Percentiles rank a stretch among this genome's conserved stretches.
Conservation (phyloP, 2,888 invertebrate genomes). For the Euzetes globulus region DNA sequence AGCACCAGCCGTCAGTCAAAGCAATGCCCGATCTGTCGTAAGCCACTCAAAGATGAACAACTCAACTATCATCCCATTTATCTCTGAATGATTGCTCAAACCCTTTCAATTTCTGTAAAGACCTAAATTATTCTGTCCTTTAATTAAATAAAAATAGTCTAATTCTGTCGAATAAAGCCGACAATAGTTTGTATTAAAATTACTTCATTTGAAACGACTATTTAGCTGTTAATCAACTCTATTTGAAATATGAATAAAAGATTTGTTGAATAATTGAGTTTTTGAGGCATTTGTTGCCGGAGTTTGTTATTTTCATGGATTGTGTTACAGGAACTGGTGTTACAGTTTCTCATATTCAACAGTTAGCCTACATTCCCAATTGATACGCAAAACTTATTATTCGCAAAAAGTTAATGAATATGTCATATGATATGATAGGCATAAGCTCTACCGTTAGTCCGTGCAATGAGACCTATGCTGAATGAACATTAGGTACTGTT, state of each 20-base stretch:
- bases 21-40: not conserved
- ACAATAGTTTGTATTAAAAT: not conserved
- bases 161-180: not conserved
- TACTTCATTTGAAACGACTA: not conserved
- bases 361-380: not conserved
- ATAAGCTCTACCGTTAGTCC: not conserved
- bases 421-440: not conserved
- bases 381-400: too few relatives aligned
- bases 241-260: not conserved
- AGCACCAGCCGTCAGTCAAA: not conserved
- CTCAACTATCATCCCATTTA: slow-evolving; percentile 1
- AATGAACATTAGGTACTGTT: not conserved
- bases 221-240: not conserved
- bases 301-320: not conserved
- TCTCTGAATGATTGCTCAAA: not conserved
- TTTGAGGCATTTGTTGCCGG: too few relatives aligned
- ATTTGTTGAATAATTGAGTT: not conserved
- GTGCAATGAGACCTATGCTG: not conserved
- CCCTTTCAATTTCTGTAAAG: not conserved
- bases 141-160: not conserved
- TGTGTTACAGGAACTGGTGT: slow-evolving; percentile 2
- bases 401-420: not conserved
- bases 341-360: not conserved
- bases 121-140: not conserved
- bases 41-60: slow-evolving; percentile 10